Evolutionary conservation across 2,113 vertebrate genomes (phyloP).

Genomic region (Thunnus thynnus): DNA sequence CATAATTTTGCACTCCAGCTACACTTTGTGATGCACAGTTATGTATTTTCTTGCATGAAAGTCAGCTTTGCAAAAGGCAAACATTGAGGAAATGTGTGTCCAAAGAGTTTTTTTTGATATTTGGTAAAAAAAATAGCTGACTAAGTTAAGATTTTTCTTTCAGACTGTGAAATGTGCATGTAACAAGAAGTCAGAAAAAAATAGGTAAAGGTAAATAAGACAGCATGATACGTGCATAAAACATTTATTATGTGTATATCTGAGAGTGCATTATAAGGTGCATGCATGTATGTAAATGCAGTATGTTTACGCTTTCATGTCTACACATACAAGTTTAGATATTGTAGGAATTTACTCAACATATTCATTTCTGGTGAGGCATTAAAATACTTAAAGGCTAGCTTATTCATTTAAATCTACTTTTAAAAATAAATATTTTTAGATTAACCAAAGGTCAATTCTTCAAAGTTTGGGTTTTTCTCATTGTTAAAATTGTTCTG

Average conservation of each 20-base stretch:
- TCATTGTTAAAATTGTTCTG: background rate
- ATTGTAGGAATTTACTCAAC: background rate
- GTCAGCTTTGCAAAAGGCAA: background rate
- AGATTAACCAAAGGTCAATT: fast-evolving
- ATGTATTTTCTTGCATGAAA: background rate
- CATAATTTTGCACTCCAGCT: background rate
- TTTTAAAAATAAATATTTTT: slow-evolving; percentile 25
- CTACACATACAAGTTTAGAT: background rate
- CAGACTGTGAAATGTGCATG: background rate
- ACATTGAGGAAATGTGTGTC: background rate
- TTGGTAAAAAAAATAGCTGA: too few species aligned
- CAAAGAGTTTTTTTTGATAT: background rate
- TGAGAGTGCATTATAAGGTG: slow-evolving; percentile 51
- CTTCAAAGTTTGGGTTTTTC: background rate
- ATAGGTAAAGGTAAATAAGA: background rate
- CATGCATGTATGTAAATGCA: background rate
- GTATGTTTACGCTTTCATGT: background rate
- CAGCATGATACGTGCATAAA: background rate
- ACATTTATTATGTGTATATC: background rate
- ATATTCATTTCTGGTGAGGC: background rate
- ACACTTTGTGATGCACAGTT: background rate
- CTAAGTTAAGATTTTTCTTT: too few species aligned
- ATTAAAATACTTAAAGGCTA: background rate
- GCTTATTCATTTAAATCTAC: background rate
- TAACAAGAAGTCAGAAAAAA: background rate